Base-by-base conservation (phyloP, 2,888 invertebrate species). In the Anagyrus pseudococci region DNA sequence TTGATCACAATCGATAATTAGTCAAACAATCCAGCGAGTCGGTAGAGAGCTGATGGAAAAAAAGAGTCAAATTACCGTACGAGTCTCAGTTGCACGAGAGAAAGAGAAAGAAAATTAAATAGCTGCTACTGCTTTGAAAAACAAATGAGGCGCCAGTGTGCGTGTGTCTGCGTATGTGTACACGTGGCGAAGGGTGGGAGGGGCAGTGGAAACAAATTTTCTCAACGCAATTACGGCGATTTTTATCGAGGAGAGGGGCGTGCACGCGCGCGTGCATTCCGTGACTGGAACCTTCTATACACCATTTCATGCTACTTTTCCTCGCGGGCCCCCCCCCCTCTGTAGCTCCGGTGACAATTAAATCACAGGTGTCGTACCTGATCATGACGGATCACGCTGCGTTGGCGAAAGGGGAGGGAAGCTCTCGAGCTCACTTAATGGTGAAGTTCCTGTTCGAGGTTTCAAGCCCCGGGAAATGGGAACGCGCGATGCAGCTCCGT, bases 301-400 rank as follows among this genome's bases (percentile, higher is more conserved):
- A 55, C 52, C n/a, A 56, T 60, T 64, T 58, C 64, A 58, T 61
- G 54, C 54, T 44, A 53, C 41, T 57, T 60, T 57, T 48, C 52
- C 44, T 47, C 44, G 23, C 50, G 17, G 17, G 10, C n/a, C 0
- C 33, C 22, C 19, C 3, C 22, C 44, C 6, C 41, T 26, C 44
- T 10, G n/a, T n/a, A 17, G 3, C 54, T 65, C 58, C 70, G 73
- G 74, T 78, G 78, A 79, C 79, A 78, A 77, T 78, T 77, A 79
- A 80, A 80, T 78, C 77, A 78, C 73, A 76, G 76, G 74, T 76
- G 69, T 69, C 60, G 29, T 29, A 15, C 37, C 72, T 78, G 78
- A 79, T 77, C 77, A 79, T 80, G 79, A 80, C 77, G 77, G 78
- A 80, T 79, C 72, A 71, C 66, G 69, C 62, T 68, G 62, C 65